Evolutionary conservation across 37 sponge, comb jelly and placozoan species (phyloP), one percentile per base, ranked within the genome.

Genomic region (Agelas oroides): DNA sequence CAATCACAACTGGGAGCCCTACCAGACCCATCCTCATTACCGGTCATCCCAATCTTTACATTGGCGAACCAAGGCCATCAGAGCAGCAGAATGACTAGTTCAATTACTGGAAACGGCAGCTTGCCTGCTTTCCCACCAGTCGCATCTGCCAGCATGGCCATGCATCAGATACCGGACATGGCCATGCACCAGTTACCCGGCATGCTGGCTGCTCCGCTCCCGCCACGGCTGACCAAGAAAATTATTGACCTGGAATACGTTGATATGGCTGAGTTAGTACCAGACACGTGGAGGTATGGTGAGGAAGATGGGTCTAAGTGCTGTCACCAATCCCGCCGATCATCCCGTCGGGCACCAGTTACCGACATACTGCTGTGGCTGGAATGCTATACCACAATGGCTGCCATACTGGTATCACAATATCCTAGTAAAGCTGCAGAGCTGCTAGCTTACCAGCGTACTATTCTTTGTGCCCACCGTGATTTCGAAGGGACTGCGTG

Each of bases 361-460:
- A 78, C 60, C 18, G 86, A 86, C 32, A 78, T 86, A 2, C 70
- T 67, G 1, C 13, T 58, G 52, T 86, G 78, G 86, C 53, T 70
- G 5, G 57, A 86, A 23, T 86, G 86, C 57, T 86, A 37, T 53
- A 36, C 79, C 2, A 21, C 77, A 24, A 38, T 85, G 77, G 77
- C 59, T 17, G 56, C 77, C 54, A 57, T 75, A 20, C 66, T 77
- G 60, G 71, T 23, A 20, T 24, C 56, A 25, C 63, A 65, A 55
- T 84, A 67, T 27, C 77, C 69, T 24, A 15, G 13, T 1, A 78
- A 86, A 27, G 61, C 78, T 27, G 41, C 46, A 20, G 31, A 78
- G 30, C 38, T 86, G 8, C 59, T 77, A 52, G 71, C 72, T 3
- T 86, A 86, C 53, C 57, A 53, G 20, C n/a, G 64, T 20, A 38